Evolutionary conservation across 1,140 invertebrate species (phyloP), one percentile per base, ranked within the genome.

Genomic region (Branchinecta lynchi): DNA sequence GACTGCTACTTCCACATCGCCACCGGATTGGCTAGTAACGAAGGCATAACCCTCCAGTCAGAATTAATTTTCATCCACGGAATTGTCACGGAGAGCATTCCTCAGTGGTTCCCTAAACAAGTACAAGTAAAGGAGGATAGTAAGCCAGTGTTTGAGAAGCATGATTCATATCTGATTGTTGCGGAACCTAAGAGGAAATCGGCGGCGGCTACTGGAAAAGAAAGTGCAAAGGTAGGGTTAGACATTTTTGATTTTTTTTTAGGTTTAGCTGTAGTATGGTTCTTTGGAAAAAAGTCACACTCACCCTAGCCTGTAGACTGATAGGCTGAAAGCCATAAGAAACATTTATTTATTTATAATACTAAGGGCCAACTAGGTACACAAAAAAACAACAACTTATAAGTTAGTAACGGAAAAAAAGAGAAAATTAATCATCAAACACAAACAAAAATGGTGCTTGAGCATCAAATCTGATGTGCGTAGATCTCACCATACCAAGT

Each of bases 1-100:
- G 86, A 90, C 74, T 87, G 89, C 51, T 81, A 98, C 3, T 83
- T 86, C 71, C 85, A 89, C 72, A 84, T 96, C 68, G 84, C 85
- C 7, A 77, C 83, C 43, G 94, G 94, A 15, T 78, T 97, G 66
- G 84, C 88, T 7, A 85, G 87, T 43, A 98, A 98, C 78, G 78
- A 80, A 70, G 87, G 86, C 72, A 84, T 97, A 9, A 78, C 84
- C 0, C 76, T 83, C 0, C 84, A 89, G 71, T 83, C 85, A 66
- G 79, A 94, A 69, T 80, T 96, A 15, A 83, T 88, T 66, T 95
- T 97, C 77, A 82, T 92, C 7, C 87, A 89, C 74, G 89, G 87
- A 7, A 79, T 88, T 21, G 83, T 89, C 1, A 89, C 87, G 0
- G 86, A 95, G 76, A 89, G 85, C 73, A 89, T 93, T 72, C 83